Evolutionary conservation across 1,140 invertebrate species (phyloP).

Genomic region (Vanessa atalanta): DNA sequence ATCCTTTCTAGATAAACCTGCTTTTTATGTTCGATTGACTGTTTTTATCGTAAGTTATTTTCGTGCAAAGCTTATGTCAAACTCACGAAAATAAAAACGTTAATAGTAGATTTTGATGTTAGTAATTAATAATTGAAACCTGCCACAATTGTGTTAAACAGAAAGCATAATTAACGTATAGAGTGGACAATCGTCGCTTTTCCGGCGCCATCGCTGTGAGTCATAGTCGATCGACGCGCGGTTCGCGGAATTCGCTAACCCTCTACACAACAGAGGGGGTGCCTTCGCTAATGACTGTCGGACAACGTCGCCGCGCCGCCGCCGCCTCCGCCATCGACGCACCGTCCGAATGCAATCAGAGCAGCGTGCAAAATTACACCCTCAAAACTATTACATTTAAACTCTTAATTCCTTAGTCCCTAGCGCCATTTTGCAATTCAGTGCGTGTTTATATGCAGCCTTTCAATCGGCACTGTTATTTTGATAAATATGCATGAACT

Average conservation of each 20-base stretch:
- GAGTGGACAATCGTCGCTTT: conserved; percentile 65
- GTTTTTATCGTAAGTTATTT: not conserved
- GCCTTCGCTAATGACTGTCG: conserved; percentile 69
- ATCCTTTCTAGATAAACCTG: no score
- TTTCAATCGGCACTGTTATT: conserved; percentile 79
- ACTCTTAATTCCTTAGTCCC: conserved; percentile 62
- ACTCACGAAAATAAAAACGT: not conserved
- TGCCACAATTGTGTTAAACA: conserved; percentile 1
- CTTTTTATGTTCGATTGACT: not conserved
- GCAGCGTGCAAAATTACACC: conserved; percentile 63
- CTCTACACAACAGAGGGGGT: conserved; percentile 55
- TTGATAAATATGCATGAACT: conserved; percentile 80
- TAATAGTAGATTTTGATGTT: not conserved
- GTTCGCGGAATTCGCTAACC: conserved; percentile 68
- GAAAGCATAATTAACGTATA: conserved; percentile 34
- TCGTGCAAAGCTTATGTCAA: not conserved
- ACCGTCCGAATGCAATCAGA: conserved; percentile 54
- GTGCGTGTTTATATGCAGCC: conserved; percentile 78
- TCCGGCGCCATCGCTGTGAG: conserved; percentile 56
- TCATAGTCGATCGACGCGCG: conserved; percentile 55
- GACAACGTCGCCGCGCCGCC: conserved; percentile 56
- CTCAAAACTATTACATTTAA: conserved; percentile 67
- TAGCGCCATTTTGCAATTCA: conserved; percentile 62
- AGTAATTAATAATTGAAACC: not conserved
- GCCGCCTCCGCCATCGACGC: conserved; percentile 37